phyloP scores from a whole-genome alignment of 1,140 invertebrate genomes.

The Hyphantria cunea region DNA sequence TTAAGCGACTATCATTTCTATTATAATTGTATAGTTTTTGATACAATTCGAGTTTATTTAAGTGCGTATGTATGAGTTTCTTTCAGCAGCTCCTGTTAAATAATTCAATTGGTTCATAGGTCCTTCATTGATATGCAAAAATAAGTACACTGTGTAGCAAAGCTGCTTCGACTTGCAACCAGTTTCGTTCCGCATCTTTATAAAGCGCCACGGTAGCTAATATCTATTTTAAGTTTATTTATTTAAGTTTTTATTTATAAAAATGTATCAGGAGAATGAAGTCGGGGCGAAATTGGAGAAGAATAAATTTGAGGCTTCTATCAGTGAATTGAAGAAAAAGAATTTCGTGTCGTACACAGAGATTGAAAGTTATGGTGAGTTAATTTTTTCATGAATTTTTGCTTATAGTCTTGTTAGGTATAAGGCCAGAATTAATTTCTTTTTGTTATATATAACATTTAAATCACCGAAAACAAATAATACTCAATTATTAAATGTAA shows the following conservation, averaged over 20 bases:
- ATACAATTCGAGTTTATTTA: too few relatives aligned
- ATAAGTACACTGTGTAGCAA: slow-evolving; percentile 2
- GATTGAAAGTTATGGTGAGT: slow-evolving; percentile 64
- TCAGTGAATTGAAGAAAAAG: slow-evolving; percentile 68
- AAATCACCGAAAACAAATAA: too few relatives aligned
- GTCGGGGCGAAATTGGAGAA: slow-evolving; percentile 48
- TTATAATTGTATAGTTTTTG: too few relatives aligned
- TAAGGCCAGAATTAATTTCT: too few relatives aligned
- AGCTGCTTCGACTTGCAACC: neutral
- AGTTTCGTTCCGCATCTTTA: slow-evolving; percentile 7
- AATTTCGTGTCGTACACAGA: slow-evolving; percentile 60
- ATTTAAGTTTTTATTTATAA: slow-evolving; percentile 18
- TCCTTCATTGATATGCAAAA: slow-evolving; percentile 57
- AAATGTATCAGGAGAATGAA: slow-evolving; percentile 65
- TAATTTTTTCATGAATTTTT: too few relatives aligned
- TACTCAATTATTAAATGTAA: too few relatives aligned
- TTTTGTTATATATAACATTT: too few relatives aligned
- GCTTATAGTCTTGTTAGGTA: too few relatives aligned
- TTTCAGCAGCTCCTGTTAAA: slow-evolving; percentile 48
- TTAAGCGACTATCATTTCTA: too few relatives aligned
- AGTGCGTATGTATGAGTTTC: slow-evolving; percentile 1
- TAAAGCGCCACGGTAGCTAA: neutral
- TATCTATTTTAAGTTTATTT: neutral
- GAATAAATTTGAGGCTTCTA: slow-evolving; percentile 68
- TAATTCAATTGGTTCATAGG: slow-evolving; percentile 68